A percentile compares a stretch with the other conserved stretches of the same genome.
These are phyloP conservation scores for Numida meleagris DNA, from an alignment of 2,113 vertebrate genomes.

Conservation along the genomic window DNA sequence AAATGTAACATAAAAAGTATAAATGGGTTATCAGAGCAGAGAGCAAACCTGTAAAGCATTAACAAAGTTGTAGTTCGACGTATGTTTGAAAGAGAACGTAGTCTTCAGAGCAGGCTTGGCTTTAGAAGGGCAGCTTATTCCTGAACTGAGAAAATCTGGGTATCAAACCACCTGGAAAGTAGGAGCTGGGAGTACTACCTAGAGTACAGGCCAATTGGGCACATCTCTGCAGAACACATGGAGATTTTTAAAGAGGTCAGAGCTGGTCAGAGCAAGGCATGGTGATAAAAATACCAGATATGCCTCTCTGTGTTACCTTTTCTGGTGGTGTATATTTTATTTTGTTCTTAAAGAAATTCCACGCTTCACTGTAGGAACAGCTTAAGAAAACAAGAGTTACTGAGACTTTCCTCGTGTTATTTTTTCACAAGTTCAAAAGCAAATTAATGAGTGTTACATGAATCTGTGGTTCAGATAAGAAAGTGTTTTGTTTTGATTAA, in stretches of 20 bases:
- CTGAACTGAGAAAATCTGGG: neutral
- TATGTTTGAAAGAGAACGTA: neutral
- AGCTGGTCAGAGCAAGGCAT: neutral
- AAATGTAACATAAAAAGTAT: neutral
- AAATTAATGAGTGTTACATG: neutral
- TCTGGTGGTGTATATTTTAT: neutral
- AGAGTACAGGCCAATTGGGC: neutral
- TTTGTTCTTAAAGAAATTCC: neutral
- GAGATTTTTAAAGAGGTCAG: neutral
- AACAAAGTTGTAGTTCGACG: neutral
- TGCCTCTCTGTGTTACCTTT: neutral
- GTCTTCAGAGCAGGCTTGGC: neutral
- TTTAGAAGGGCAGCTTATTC: neutral
- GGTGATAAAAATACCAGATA: neutral
- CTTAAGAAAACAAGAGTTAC: neutral
- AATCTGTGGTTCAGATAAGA: neutral
- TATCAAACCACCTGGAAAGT: neutral
- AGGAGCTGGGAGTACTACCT: neutral
- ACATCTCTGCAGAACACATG: neutral
- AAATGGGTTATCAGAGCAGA: neutral
- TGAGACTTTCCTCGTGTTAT: neutral
- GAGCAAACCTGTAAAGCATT: neutral
- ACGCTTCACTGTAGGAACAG: neutral
- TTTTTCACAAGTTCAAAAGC: neutral
- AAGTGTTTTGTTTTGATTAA: neutral